Evolutionary conservation across 2,113 vertebrate species (phyloP).

Genomic region (Eleginops maclovinus): DNA sequence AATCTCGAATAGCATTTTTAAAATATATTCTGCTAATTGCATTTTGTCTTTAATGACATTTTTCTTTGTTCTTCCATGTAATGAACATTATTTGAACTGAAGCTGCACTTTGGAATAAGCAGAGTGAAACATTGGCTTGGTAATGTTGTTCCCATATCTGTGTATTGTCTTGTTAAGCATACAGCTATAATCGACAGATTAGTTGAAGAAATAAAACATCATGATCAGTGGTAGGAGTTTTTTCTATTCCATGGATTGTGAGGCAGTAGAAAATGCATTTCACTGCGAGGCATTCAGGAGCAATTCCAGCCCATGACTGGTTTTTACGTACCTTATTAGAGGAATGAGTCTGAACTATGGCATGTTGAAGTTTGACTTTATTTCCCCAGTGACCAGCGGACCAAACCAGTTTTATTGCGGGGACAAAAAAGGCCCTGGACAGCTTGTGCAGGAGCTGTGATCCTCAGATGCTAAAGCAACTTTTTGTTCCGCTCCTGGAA

Average conservation of each 20-base stretch:
- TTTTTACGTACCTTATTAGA: slow-evolving; percentile 55
- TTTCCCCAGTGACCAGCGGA: slow-evolving; percentile 72
- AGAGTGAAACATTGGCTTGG: not conserved
- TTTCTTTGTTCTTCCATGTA: not conserved
- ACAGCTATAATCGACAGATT: not conserved
- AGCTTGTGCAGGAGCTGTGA: slow-evolving; percentile 47
- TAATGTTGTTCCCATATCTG: not conserved
- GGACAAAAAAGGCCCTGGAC: slow-evolving; percentile 44
- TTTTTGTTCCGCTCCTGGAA: slow-evolving; percentile 4
- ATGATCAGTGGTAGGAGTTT: not conserved
- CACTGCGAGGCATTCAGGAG: slow-evolving; percentile 24
- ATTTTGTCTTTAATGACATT: slow-evolving; percentile 1
- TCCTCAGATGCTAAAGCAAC: slow-evolving; percentile 38
- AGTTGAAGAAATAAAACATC: slow-evolving; percentile 10
- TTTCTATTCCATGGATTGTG: slow-evolving; percentile 20
- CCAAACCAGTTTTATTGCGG: slow-evolving; percentile 41
- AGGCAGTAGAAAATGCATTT: slow-evolving; percentile 37
- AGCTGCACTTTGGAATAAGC: too few species aligned
- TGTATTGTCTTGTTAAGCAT: not conserved
- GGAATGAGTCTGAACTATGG: slow-evolving; percentile 52
- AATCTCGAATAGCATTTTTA: not conserved
- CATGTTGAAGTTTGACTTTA: slow-evolving; percentile 65
- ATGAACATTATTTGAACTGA: too few species aligned
- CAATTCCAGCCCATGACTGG: slow-evolving; percentile 42
- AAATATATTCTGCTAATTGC: not conserved